A percentile compares a stretch with the other conserved stretches of the same genome.
These are phyloP conservation scores for Penaeus monodon DNA, from an alignment of 2,888 invertebrate genomes.

Conservation along the genomic window DNA sequence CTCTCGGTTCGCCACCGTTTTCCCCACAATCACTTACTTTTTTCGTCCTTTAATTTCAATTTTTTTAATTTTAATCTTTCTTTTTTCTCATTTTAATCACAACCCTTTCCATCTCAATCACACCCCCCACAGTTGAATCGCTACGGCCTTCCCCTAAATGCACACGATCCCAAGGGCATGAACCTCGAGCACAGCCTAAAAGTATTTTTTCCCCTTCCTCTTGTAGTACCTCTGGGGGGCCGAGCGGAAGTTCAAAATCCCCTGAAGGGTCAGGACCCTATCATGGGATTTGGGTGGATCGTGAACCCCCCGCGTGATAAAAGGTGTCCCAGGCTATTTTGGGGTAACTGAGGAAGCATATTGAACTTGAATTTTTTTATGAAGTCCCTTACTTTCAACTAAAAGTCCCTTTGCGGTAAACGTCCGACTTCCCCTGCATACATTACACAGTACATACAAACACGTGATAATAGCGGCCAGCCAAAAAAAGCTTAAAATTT, in stretches of 20 bases:
- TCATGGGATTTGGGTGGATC: constrained; percentile 72
- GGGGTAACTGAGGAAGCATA: constrained; percentile 67
- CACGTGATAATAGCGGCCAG: too few relatives aligned
- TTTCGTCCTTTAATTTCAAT: neutral
- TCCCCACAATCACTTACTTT: too few relatives aligned
- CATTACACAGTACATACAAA: too few relatives aligned
- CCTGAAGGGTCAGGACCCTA: constrained; percentile 67
- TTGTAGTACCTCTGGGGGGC: constrained; percentile 28
- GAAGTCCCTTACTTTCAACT: too few relatives aligned
- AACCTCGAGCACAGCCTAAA: constrained; percentile 33
- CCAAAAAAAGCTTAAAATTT: constrained; percentile 13
- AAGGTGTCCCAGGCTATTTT: constrained; percentile 71
- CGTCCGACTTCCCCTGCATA: too few relatives aligned
- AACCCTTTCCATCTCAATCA: neutral
- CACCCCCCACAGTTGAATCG: constrained; percentile 45
- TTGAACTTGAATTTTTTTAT: neutral
- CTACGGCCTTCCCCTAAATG: constrained; percentile 38
- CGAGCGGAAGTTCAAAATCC: constrained; percentile 31
- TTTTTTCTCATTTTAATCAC: neutral
- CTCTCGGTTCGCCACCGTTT: too few relatives aligned
- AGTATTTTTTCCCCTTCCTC: constrained; percentile 35
- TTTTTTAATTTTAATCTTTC: neutral
- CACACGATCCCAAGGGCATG: constrained; percentile 44
- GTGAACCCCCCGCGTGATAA: constrained; percentile 71
- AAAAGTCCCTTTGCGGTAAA: too few relatives aligned